Percentiles rank a stretch among this genome's conserved stretches.
These are phyloP conservation scores for Torymus texanus DNA, from an alignment of 2,888 invertebrate species.

Conservation along the genomic window DNA sequence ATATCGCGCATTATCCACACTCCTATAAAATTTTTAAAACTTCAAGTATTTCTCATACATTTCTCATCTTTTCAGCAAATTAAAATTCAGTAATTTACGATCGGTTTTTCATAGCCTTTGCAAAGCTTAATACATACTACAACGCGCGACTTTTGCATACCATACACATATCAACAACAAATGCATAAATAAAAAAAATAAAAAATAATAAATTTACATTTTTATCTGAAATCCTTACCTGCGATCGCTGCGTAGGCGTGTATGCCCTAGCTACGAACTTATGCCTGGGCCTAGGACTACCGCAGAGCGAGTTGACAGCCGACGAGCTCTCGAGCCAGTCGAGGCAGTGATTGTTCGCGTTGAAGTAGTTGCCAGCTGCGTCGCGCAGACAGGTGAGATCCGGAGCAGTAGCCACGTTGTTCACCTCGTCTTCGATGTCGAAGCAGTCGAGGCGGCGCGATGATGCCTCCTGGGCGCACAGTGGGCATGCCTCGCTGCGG, in stretches of 20 bases:
- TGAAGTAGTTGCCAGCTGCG: slow-evolving; percentile 44
- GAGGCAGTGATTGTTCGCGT: slow-evolving; percentile 61
- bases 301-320: slow-evolving; percentile 70
- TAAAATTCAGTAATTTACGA: too few species aligned
- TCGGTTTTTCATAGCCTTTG: too few species aligned
- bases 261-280: slow-evolving; percentile 64
- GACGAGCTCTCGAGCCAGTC: slow-evolving; percentile 71
- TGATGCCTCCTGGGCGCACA: slow-evolving; percentile 78
- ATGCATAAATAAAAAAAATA: not conserved
- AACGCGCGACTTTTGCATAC: too few species aligned
- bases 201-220: slow-evolving; percentile 31
- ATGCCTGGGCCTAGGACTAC: slow-evolving; percentile 70
- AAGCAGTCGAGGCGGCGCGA: slow-evolving; percentile 66
- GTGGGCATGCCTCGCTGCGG: slow-evolving; percentile 92
- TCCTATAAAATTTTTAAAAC: too few species aligned
- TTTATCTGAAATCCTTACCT: slow-evolving; percentile 74
- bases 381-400: slow-evolving; percentile 42
- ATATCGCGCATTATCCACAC: too few species aligned
- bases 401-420: slow-evolving; percentile 55
- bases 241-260: slow-evolving; percentile 60
- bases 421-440: slow-evolving; percentile 58
- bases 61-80: too few species aligned
- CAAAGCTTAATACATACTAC: too few species aligned
- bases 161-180: too few species aligned
- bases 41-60: too few species aligned